Evolutionary conservation across 2,113 vertebrate genomes (phyloP), one percentile per base, ranked within the genome.

Genomic region (Argyrosomus japonicus): DNA sequence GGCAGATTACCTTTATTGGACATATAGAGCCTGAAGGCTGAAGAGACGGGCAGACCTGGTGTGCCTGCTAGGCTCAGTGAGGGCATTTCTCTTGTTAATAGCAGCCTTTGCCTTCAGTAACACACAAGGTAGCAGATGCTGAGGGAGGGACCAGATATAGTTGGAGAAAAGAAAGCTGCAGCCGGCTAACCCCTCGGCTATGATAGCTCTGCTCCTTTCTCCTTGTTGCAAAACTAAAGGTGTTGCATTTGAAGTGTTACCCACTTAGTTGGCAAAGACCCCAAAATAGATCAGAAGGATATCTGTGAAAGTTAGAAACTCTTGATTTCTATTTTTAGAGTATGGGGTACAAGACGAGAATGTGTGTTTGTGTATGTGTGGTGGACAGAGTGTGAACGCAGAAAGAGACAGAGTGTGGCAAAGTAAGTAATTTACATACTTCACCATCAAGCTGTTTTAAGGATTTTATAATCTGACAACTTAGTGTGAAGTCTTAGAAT

Each of bases 31-130:
- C 91, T 85, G 50, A 77, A 84, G 93, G 90, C 91, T 87, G 77
- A 73, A 23, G 51, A 92, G 81, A 85, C 83, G 85, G 84, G 79
- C 63, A 89, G 76, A 91, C 81, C 73, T 10, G 32, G 62, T 54
- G 65, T 81, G 73, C 77, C 89, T 88, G 79, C 76, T 21, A 68
- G 82, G 79, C 82, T 70, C 54, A 45, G 70, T 54, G 72, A 83
- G 86, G 91, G 87, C 86, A 80, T 80, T 82, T 86, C 88, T 83
- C 87, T 86, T 88, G 89, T 85, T 90, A 92, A 92, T 90, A 84
- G 82, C 84, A 82, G 83, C 84, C 77, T 90, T 88, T 89, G 74
- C 81, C 86, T 90, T 90, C 81, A 88, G 88, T 79, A 88, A 86
- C 68, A 86, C 81, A 64, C 75, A 19, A 86, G 87, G 88, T 68